phyloP scores from a whole-genome alignment of 2,113 vertebrate species.

The Notiomystis cincta region DNA sequence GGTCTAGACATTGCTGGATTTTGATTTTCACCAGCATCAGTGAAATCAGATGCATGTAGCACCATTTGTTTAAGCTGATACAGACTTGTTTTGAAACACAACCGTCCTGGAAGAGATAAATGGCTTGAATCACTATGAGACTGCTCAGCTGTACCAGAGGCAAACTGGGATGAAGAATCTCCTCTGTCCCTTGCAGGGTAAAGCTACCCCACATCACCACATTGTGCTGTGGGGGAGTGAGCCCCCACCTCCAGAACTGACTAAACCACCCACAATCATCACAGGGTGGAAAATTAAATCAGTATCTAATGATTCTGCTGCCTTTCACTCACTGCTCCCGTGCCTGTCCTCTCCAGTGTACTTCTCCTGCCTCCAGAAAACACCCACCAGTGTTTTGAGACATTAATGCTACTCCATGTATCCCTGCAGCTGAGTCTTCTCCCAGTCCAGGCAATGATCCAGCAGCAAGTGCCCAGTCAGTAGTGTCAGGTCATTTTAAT shows the following conservation, averaged over 20 bases:
- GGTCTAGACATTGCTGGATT: fast-evolving
- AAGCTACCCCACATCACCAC: background rate
- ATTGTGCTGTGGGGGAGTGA: fast-evolving
- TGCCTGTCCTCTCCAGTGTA: background rate
- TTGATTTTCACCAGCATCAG: background rate
- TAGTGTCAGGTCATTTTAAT: conserved; percentile 31
- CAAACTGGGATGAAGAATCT: background rate
- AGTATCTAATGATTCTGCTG: background rate
- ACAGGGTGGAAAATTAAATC: background rate
- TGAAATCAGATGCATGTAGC: background rate
- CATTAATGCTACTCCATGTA: conserved; percentile 7
- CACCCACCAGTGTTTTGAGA: conserved; percentile 9
- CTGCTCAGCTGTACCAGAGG: background rate
- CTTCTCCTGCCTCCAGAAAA: conserved; percentile 36
- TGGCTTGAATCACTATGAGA: fast-evolving
- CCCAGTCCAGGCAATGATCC: conserved; percentile 17
- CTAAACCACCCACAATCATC: background rate
- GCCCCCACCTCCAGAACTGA: background rate
- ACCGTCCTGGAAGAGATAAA: fast-evolving
- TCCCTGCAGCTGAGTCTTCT: conserved; percentile 28
- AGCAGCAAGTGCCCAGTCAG: conserved; percentile 30
- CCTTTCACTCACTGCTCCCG: background rate
- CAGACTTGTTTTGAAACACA: background rate
- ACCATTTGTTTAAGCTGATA: background rate
- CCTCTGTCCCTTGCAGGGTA: background rate